These are phyloP conservation scores for Pemphigus obesinymphae DNA, from an alignment of 1,140 invertebrate species.

Conservation along the genomic window DNA sequence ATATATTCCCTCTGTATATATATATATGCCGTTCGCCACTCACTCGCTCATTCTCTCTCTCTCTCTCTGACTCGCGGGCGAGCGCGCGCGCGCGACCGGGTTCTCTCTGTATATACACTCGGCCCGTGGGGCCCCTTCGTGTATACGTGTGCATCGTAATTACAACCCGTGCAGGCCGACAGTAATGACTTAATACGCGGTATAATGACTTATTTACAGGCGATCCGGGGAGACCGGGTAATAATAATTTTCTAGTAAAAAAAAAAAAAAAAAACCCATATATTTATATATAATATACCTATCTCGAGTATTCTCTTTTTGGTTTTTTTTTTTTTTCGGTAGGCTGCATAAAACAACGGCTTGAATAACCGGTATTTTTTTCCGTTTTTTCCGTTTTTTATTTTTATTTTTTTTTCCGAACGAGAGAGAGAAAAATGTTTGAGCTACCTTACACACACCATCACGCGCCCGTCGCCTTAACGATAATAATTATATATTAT, in stretches of 20 bases:
- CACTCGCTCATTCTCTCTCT: background rate
- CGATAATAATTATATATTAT: background rate
- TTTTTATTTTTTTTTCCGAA: background rate
- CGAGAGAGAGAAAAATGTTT: background rate
- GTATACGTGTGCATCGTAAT: slow-evolving; percentile 29
- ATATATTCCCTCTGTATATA: background rate
- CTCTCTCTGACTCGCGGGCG: background rate
- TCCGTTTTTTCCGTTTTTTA: too few relatives aligned
- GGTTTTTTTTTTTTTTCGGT: background rate
- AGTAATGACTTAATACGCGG: slow-evolving; percentile 41
- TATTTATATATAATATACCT: background rate
- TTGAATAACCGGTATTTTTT: background rate
- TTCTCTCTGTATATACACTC: too few relatives aligned
- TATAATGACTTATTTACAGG: slow-evolving; percentile 42
- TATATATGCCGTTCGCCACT: too few relatives aligned
- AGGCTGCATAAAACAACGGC: background rate
- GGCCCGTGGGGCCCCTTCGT: slow-evolving; percentile 15
- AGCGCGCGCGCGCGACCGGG: background rate
- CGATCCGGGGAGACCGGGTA: slow-evolving; percentile 24
- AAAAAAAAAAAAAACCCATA: background rate
- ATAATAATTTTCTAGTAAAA: slow-evolving; percentile 38
- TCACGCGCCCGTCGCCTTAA: background rate
- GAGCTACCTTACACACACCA: slow-evolving; percentile 12
- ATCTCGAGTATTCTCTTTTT: background rate
- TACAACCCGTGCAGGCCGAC: slow-evolving; percentile 35